Base-by-base conservation (phyloP, 2,888 invertebrate species). In the Heliothis peltigera region DNA sequence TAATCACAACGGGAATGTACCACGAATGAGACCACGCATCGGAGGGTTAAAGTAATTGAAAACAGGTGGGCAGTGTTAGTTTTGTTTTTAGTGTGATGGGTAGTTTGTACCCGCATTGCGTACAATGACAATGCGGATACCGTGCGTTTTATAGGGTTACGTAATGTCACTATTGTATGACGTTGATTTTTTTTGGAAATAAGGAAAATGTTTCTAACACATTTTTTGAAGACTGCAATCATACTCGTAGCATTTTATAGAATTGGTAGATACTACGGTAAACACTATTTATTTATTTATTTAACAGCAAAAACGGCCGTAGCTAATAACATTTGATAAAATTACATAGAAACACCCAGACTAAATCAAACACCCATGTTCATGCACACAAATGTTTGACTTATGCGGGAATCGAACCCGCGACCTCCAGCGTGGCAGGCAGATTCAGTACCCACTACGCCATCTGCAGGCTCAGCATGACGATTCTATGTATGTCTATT, bases 1-100 rank as follows among this genome's bases (percentile, higher is more conserved):
- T 85, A 87, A 86, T 86, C 87, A 85, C 72, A 75, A 77, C 67
- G 66, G 82, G 87, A 83, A 86, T 86, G 78, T 79, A 56, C 75
- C 73, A 77, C 77, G 60, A 77, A 80, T 77, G 80, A 75, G 70
- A 64, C 79, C 69, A 57, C 73, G 72, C 81, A 80, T 83, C 79
- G 75, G 74, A 75, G 79, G 78, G 73, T 80, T 79, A 74, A 54
- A 72, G 74, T 73, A 82, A 84, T 83, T 83, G 64, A 79, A 80
- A 74, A 74, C 78, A 81, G 73, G 79, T 80, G 70, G 67, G 69
- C 60, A 65, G 61, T 57, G 66, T 64, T 57, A 74, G 68, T 64
- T 68, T 65, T 64, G 63, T 71, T 75, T 64, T 68, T 64, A 67
- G 62, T 64, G 53, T 43, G 69, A 51, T 57, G 32, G 62, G 74